Evolutionary conservation across 2,113 vertebrate species (phyloP).

Genomic region (Centropus bengalensis): DNA sequence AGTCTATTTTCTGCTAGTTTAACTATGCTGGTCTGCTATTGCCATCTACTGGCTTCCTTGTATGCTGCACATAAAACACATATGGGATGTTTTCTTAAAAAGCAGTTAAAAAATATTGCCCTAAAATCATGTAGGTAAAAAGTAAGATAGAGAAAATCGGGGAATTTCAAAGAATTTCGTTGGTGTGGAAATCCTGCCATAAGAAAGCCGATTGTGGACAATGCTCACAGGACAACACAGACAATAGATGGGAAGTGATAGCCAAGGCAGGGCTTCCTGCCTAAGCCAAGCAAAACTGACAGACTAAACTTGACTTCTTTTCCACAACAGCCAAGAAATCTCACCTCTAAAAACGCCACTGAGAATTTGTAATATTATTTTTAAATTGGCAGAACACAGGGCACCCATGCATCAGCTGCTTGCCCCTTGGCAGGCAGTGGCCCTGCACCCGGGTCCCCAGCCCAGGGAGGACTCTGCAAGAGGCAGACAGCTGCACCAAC

Average conservation of each 20-base stretch:
- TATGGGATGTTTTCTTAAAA: not conserved
- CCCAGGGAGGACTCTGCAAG: not conserved
- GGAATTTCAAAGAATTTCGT: not conserved
- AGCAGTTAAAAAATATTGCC: not conserved
- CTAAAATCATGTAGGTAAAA: not conserved
- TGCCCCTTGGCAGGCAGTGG: not conserved
- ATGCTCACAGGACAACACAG: slow-evolving; percentile 7
- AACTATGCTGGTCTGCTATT: slow-evolving; percentile 65
- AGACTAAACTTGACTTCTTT: slow-evolving; percentile 15
- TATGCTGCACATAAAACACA: slow-evolving; percentile 6
- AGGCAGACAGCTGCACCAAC: not conserved
- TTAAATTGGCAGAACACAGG: not conserved
- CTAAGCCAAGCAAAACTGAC: slow-evolving; percentile 56
- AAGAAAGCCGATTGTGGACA: slow-evolving; percentile 37
- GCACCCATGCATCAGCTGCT: slow-evolving; percentile 8
- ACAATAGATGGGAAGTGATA: slow-evolving; percentile 47
- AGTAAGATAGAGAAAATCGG: not conserved
- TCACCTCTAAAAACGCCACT: slow-evolving; percentile 29
- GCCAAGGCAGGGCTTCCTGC: slow-evolving; percentile 30
- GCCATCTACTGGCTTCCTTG: slow-evolving; percentile 77
- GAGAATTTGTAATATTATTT: slow-evolving; percentile 33
- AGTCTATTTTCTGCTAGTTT: not conserved
- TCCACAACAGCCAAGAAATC: slow-evolving; percentile 39
- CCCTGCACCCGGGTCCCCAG: rapidly evolving
- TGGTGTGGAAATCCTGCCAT: slow-evolving; percentile 34